These are phyloP conservation scores for Sycophaga agraensis DNA, from an alignment of 1,140 invertebrate genomes.

Conservation along the genomic window DNA sequence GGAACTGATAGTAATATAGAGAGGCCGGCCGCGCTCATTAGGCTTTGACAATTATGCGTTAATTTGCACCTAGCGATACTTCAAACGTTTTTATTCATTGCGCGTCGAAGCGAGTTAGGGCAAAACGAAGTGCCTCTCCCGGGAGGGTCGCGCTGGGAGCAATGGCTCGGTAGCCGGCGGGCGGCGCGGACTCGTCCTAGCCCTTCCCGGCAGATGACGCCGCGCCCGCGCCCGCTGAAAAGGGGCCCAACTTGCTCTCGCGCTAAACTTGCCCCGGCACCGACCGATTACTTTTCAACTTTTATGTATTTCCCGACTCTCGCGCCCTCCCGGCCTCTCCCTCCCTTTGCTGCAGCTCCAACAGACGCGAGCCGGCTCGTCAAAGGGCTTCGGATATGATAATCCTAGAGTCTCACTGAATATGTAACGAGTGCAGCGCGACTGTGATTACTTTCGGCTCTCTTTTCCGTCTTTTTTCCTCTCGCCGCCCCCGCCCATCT, in stretches of 20 bases:
- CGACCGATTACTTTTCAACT: slow-evolving; percentile 36
- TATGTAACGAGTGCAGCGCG: slow-evolving; percentile 49
- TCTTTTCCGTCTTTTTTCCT: neutral
- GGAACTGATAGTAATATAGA: neutral
- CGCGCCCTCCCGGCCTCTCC: too few species aligned
- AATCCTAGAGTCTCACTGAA: slow-evolving; percentile 51
- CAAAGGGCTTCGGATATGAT: slow-evolving; percentile 55
- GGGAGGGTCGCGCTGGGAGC: neutral
- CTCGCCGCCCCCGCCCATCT: too few species aligned
- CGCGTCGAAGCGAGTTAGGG: slow-evolving; percentile 50
- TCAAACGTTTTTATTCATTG: slow-evolving; percentile 60
- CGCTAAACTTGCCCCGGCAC: slow-evolving; percentile 5
- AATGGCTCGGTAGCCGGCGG: neutral
- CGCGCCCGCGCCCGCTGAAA: neutral
- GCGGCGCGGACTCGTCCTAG: neutral
- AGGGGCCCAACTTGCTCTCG: neutral
- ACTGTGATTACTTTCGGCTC: slow-evolving; percentile 44
- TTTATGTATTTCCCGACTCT: too few species aligned
- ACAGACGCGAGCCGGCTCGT: slow-evolving; percentile 33
- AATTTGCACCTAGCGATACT: slow-evolving; percentile 58
- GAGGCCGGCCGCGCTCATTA: slow-evolving; percentile 52
- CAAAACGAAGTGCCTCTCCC: slow-evolving; percentile 1
- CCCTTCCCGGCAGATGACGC: neutral
- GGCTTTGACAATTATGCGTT: slow-evolving; percentile 60
- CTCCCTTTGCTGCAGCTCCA: too few species aligned